phyloP scores from a whole-genome alignment of 37 sponge, comb jelly and placozoan species.

The Amphimedon queenslandica region DNA sequence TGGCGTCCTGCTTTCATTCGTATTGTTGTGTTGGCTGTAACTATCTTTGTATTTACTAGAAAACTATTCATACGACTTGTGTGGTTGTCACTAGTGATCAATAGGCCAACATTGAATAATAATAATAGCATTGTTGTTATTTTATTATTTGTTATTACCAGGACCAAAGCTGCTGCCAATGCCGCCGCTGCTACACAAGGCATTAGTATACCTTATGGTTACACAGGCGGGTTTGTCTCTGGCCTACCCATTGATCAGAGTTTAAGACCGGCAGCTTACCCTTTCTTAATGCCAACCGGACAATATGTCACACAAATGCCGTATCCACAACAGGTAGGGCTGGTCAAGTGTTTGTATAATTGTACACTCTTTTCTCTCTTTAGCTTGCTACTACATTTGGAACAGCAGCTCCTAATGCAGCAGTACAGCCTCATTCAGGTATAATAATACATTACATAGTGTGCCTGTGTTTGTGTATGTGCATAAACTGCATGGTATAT shows the following conservation, averaged over 20 bases:
- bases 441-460: too few relatives aligned
- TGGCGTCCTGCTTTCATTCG: too few relatives aligned
- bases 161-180: too few relatives aligned
- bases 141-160: too few relatives aligned
- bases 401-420: slow-evolving; percentile 54
- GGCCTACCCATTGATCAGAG: slow-evolving; percentile 38
- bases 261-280: slow-evolving; percentile 30
- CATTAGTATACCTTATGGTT: slow-evolving; percentile 16
- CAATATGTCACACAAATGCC: slow-evolving; percentile 32
- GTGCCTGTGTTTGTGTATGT: neutral
- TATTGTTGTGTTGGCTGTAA: too few relatives aligned
- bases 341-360: neutral
- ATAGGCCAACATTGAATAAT: too few relatives aligned
- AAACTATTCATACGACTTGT: too few relatives aligned
- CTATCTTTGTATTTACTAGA: too few relatives aligned
- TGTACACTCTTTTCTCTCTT: neutral
- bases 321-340: slow-evolving; percentile 33
- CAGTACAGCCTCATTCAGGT: slow-evolving; percentile 57
- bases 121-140: too few relatives aligned
- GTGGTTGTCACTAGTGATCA: too few relatives aligned
- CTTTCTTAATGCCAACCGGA: slow-evolving; percentile 38
- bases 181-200: too few relatives aligned
- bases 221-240: slow-evolving; percentile 1
- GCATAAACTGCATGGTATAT: neutral
- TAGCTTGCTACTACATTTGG: slow-evolving; percentile 22